Conservation (phyloP, 2,888 invertebrate genomes). For the Stictocephala bisonia region DNA sequence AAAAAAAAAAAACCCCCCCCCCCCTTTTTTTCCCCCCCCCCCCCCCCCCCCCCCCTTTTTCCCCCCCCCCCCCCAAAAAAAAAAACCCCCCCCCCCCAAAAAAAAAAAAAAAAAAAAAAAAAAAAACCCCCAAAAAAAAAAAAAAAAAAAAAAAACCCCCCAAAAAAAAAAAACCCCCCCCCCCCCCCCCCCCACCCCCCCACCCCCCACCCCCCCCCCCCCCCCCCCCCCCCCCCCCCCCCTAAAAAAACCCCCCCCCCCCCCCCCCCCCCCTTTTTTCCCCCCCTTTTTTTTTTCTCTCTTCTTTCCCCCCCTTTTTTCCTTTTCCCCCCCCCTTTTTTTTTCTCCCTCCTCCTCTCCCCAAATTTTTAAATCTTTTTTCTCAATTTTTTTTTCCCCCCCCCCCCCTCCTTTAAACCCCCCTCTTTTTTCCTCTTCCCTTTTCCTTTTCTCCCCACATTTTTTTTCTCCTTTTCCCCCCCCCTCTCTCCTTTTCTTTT, state of each 20-base stretch:
- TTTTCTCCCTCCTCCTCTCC: not conserved
- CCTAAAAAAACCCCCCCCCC: too few relatives aligned
- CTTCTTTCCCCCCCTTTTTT: not conserved
- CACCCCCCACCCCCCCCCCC: too few relatives aligned
- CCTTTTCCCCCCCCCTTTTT: not conserved
- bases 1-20: too few relatives aligned
- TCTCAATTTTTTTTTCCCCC: not conserved
- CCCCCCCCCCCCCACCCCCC: too few relatives aligned
- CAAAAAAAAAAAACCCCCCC: too few relatives aligned
- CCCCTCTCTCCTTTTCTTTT: not conserved
- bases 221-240: too few relatives aligned
- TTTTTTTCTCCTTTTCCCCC: not conserved
- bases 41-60: not conserved
- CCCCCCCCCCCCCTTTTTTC: not conserved
- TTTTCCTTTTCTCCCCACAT: not conserved
- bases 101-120: too few relatives aligned
- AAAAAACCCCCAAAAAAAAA: too few relatives aligned
- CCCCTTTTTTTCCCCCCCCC: slow-evolving; percentile 41
- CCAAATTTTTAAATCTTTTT: not conserved
- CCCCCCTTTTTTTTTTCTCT: not conserved
- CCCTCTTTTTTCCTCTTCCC: too few relatives aligned
- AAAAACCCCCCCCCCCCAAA: too few relatives aligned
- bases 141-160: too few relatives aligned
- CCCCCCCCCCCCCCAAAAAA: too few relatives aligned
- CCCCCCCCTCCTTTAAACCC: not conserved